These are phyloP conservation scores for Babylonia areolata DNA, from an alignment of 1,140 invertebrate species.

Conservation along the genomic window DNA sequence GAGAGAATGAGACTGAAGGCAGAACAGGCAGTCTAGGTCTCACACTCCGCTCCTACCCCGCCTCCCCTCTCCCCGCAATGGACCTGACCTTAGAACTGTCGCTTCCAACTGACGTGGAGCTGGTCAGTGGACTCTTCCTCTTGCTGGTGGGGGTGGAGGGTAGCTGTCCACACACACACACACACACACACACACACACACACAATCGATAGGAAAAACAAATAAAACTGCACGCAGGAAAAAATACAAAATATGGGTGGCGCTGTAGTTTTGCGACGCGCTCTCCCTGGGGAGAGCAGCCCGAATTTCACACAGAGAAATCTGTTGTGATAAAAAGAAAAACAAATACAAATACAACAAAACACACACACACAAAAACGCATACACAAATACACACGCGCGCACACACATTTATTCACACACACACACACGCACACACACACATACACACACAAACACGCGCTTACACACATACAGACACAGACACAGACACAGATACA, in stretches of 20 bases:
- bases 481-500: neutral
- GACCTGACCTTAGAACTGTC: neutral
- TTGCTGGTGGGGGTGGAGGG: neutral
- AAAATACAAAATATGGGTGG: too few relatives aligned
- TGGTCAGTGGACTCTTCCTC: neutral
- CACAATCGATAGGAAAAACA: too few relatives aligned
- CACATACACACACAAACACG: neutral
- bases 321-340: too few relatives aligned
- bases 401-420: too few relatives aligned
- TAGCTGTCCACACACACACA: neutral
- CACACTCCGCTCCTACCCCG: neutral
- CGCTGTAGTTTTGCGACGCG: too few relatives aligned
- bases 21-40: neutral
- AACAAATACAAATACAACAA: too few relatives aligned
- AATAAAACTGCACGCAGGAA: too few relatives aligned
- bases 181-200: neutral
- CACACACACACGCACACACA: neutral
- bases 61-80: neutral
- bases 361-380: neutral
- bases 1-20: neutral
- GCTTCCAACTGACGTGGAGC: neutral
- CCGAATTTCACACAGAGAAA: too few relatives aligned
- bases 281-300: too few relatives aligned
- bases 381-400: too few relatives aligned
- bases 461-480: neutral